Evolutionary conservation across 2,797 vertebrate genomes (phyloP).

Genomic region (Allobates femoralis): DNA sequence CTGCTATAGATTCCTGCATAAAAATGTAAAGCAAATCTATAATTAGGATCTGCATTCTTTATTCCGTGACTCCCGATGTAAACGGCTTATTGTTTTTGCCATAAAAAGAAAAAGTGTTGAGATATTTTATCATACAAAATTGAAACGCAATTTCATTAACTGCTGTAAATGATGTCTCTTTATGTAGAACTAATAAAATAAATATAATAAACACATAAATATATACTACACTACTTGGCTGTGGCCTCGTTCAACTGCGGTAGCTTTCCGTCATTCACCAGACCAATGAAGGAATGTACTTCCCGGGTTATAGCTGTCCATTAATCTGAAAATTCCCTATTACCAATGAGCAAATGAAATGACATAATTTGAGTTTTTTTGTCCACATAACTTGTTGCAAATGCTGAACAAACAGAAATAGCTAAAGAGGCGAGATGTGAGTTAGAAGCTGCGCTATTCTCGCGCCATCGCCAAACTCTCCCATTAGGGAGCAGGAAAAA

Average conservation of each 20-base stretch:
- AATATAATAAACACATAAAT: constrained; percentile 13
- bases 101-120: constrained; percentile 50
- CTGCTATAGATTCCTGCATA: constrained; percentile 58
- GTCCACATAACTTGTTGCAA: background rate
- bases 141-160: constrained; percentile 50
- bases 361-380: background rate
- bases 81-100: constrained; percentile 53
- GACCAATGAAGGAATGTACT: background rate
- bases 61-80: constrained; percentile 50
- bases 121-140: constrained; percentile 46
- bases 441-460: background rate
- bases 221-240: background rate
- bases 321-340: background rate
- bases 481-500: background rate
- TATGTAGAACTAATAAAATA: constrained; percentile 20
- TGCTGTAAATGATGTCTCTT: constrained; percentile 41
- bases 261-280: background rate
- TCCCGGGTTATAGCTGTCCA: background rate
- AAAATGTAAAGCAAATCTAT: constrained; percentile 63
- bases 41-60: constrained; percentile 61
- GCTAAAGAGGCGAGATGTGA: background rate
- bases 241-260: background rate
- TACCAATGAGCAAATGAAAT: background rate
- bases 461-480: background rate
- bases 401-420: background rate